Evolutionary conservation across 2,113 vertebrate genomes (phyloP).

Genomic region (Anas platyrhynchos): DNA sequence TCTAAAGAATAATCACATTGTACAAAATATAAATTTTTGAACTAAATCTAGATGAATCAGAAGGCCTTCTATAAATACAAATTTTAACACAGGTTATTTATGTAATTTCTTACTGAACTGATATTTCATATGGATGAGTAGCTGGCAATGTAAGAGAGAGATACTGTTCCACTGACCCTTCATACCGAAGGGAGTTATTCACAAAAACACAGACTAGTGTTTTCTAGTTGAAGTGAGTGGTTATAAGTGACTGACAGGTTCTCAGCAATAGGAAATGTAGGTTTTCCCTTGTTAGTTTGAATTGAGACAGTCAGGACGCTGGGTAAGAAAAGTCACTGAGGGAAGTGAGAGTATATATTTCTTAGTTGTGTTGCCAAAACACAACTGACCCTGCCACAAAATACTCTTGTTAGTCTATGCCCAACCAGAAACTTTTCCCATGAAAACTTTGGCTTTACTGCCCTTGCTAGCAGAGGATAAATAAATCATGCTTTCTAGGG

Average conservation of each 20-base stretch:
- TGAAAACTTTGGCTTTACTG: neutral
- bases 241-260: neutral
- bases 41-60: neutral
- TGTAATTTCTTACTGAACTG: neutral
- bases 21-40: neutral
- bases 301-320: neutral
- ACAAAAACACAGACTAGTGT: neutral
- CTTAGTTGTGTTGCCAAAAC: neutral
- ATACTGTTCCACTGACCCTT: neutral
- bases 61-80: neutral
- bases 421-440: neutral
- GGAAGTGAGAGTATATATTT: neutral
- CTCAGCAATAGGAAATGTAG: neutral
- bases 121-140: neutral
- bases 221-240: neutral
- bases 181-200: neutral
- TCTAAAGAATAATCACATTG: neutral
- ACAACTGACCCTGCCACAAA: neutral
- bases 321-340: neutral
- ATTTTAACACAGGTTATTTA: neutral
- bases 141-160: neutral
- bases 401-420: neutral
- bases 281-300: neutral
- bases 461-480: neutral
- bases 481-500: neutral